Evolutionary conservation across 2,888 invertebrate species (phyloP).

Genomic region (Pachydiplax longipennis): DNA sequence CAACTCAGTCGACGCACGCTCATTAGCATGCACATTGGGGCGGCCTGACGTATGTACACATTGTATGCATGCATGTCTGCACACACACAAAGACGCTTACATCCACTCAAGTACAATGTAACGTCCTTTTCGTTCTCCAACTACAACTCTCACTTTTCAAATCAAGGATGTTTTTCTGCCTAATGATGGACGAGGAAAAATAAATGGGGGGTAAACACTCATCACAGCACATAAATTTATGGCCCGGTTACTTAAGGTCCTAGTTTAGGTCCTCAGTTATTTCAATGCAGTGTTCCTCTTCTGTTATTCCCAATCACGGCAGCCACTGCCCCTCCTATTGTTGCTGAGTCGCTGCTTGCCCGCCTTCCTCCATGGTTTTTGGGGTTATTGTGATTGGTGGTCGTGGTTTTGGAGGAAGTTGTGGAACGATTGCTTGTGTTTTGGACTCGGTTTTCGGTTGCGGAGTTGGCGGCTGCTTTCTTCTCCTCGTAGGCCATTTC

Average conservation of each 20-base stretch:
- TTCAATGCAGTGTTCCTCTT: constrained; percentile 12
- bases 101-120: background rate
- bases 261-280: background rate
- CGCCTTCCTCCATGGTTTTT: background rate
- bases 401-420: background rate
- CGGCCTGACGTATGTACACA: background rate
- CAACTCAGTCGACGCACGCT: background rate
- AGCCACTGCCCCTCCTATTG: background rate
- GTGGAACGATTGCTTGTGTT: background rate
- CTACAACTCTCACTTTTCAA: background rate
- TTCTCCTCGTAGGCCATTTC: constrained; percentile 56
- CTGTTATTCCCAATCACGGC: background rate
- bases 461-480: background rate
- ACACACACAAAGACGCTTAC: background rate
- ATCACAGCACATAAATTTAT: background rate
- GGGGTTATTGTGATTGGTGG: background rate
- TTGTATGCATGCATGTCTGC: background rate
- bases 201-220: background rate
- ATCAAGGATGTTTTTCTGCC: background rate
- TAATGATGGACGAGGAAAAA: background rate
- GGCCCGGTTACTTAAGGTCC: background rate
- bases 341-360: background rate
- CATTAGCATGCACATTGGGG: background rate
- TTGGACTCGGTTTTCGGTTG: background rate
- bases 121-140: background rate